phyloP scores from a whole-genome alignment of 2,888 invertebrate species.

The Erebia palarica region DNA sequence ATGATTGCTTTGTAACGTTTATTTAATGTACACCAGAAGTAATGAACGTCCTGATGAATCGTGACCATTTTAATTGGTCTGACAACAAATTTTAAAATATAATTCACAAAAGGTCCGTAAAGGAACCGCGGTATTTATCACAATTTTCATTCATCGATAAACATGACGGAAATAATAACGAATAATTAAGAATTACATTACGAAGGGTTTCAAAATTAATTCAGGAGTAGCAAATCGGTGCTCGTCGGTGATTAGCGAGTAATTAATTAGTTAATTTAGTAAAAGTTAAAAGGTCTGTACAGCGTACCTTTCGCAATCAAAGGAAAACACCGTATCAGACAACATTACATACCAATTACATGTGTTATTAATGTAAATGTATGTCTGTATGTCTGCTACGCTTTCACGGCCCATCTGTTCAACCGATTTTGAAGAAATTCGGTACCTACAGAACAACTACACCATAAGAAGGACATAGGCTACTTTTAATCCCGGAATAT shows the following conservation, averaged over 20 bases:
- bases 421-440: too few species aligned
- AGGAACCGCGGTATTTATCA: neutral
- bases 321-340: slow-evolving; percentile 2
- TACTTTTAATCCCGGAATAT: too few species aligned
- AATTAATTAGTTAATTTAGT: slow-evolving; percentile 8
- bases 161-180: neutral
- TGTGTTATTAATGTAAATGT: too few species aligned
- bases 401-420: too few species aligned
- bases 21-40: slow-evolving; percentile 5
- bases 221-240: neutral
- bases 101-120: neutral
- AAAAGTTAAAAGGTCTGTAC: neutral
- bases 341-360: neutral
- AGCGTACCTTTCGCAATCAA: neutral
- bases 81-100: neutral
- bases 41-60: slow-evolving; percentile 1
- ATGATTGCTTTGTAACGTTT: slow-evolving; percentile 1
- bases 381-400: too few species aligned
- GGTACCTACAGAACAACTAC: too few species aligned
- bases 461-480: too few species aligned
- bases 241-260: neutral
- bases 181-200: neutral
- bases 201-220: slow-evolving; percentile 1
- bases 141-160: neutral
- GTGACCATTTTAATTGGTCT: slow-evolving; percentile 2